A percentile compares a stretch with the other conserved stretches of the same genome.
These are phyloP conservation scores for Perizoma flavofasciatum DNA, from an alignment of 2,888 invertebrate genomes.

Conservation along the genomic window DNA sequence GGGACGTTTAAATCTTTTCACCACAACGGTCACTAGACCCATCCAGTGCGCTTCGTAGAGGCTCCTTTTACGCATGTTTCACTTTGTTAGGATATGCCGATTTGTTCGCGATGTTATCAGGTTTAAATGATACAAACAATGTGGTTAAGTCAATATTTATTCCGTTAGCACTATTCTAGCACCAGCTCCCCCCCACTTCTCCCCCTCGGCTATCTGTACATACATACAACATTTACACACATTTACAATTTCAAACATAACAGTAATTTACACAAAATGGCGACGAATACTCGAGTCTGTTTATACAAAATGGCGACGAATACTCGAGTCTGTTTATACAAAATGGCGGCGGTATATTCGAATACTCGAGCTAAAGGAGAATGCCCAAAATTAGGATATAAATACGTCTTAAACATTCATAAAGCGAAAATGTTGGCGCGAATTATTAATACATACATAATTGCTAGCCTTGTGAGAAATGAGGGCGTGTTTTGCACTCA, in stretches of 20 bases:
- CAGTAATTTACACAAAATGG: not conserved
- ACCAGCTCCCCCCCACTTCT: constrained; percentile 39
- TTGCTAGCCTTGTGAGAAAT: no score
- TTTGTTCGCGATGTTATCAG: no score
- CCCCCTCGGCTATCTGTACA: constrained; percentile 13
- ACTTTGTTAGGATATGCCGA: no score
- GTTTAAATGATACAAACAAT: constrained; percentile 6
- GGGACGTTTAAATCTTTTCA: no score
- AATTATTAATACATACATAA: no score
- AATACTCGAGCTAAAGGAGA: not conserved
- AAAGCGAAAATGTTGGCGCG: no score
- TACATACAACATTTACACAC: constrained; percentile 19
- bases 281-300: not conserved
- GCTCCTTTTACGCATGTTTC: no score
- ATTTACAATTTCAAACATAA: not conserved
- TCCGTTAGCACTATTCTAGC: constrained; percentile 45
- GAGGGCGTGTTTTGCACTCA: no score
- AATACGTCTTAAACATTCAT: no score
- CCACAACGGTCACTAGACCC: no score
- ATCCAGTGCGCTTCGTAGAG: no score
- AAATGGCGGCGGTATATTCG: not conserved
- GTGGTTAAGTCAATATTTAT: constrained; percentile 36
- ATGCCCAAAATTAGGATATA: no score
- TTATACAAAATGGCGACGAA: not conserved
- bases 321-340: not conserved